Evolutionary conservation across 92 coral and sea anemone genomes (phyloP).

Genomic region (Galaxea fascicularis): DNA sequence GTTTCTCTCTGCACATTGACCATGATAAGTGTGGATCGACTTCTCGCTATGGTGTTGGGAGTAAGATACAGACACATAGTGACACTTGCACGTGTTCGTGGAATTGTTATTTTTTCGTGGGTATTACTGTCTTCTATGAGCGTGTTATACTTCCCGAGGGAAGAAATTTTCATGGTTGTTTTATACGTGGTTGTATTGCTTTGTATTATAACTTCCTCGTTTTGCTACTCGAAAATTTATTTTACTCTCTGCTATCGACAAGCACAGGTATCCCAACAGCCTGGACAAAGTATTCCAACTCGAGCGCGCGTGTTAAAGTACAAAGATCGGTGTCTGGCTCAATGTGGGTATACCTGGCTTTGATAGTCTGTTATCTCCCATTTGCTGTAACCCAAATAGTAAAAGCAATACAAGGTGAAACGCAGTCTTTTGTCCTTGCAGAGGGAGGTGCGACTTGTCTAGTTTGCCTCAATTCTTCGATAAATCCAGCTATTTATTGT

Average conservation of each 20-base stretch:
- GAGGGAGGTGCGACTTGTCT: neutral
- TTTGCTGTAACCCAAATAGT: neutral
- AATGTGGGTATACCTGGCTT: neutral
- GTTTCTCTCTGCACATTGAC: slow-evolving; percentile 7
- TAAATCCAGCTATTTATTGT: slow-evolving; percentile 22
- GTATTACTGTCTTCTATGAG: neutral
- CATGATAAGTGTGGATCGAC: slow-evolving; percentile 21
- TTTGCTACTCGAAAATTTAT: slow-evolving; percentile 14
- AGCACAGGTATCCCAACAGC: neutral
- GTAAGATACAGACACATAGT: slow-evolving; percentile 31
- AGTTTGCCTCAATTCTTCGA: slow-evolving; percentile 3
- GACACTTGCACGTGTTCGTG: neutral
- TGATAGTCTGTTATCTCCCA: slow-evolving; percentile 6
- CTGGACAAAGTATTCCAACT: neutral
- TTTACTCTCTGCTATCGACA: slow-evolving; percentile 5
- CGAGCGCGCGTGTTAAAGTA: neutral
- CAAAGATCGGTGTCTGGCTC: neutral
- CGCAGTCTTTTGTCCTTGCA: neutral
- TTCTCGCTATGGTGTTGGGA: slow-evolving; percentile 15
- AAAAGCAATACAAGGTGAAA: neutral
- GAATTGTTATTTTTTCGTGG: neutral
- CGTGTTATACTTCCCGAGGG: neutral
- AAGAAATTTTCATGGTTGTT: neutral
- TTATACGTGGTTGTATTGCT: neutral
- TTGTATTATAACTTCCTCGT: neutral